Evolutionary conservation across 2,888 invertebrate species (phyloP), one percentile per base, ranked within the genome.

Genomic region (Acanthosepion pharaonis): DNA sequence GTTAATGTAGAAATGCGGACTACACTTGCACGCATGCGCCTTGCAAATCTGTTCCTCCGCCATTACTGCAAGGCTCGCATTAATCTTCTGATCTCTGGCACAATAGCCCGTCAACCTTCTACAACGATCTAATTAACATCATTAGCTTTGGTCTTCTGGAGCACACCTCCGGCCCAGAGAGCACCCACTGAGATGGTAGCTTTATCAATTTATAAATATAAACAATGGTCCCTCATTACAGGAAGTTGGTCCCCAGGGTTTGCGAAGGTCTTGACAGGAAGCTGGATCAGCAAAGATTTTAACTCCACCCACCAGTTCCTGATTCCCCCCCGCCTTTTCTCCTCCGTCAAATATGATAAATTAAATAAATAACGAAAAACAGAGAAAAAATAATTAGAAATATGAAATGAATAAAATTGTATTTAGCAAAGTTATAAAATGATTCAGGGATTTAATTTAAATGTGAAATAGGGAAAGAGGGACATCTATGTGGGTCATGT

Each of bases 101-200:
- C 78, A 78, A 78, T n/a, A n/a, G n/a, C 78, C 78, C 15, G 78
- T 78, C 15, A 78, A 78, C 78, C 78, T 18, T 78, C 9, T 78
- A n/a, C 78, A 15, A 11, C 3, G n/a, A 78, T n/a, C 78, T 78
- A 78, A 78, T 78, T 78, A 78, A 78, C n/a, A 78, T 78, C 78
- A 78, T 78, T 78, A 78, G 78, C 78, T 78, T 78, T 78, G 78
- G 78, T 78, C 78, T 78, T 78, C 78, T 78, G n/a, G n/a, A 78
- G 78, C n/a, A 78, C n/a, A 78, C 78, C 78, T 78, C n/a, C 78
- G 78, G 78, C 78, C 78, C n/a, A 78, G n/a, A n/a, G 78, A 11
- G n/a, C 78, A n/a, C 78, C 78, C 78, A 78, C 78, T n/a, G 78
- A 78, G 78, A 78, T 78, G 78, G n/a, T 78, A n/a, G 78, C 78